These are phyloP conservation scores for Climacteris rufus DNA, from an alignment of 2,113 vertebrate species.

Conservation along the genomic window DNA sequence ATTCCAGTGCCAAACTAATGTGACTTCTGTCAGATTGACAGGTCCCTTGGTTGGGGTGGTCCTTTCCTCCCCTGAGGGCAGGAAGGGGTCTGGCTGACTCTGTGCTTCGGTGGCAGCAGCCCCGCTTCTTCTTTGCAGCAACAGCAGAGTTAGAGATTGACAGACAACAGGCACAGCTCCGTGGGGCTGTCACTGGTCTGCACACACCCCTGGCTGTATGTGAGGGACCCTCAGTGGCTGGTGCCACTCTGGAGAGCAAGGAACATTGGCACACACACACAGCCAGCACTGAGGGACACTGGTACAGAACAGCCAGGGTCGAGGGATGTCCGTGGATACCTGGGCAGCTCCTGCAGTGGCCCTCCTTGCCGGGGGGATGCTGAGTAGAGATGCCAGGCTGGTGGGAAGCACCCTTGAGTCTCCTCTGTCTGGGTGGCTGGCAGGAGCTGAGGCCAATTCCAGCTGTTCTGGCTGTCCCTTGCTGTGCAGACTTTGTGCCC, in stretches of 20 bases:
- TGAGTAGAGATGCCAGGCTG: accelerated
- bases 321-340: too few species aligned
- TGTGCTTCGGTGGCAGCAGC: not conserved
- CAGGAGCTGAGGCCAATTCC: too few species aligned
- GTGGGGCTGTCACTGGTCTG: not conserved
- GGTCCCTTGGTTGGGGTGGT: accelerated
- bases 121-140: accelerated
- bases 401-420: accelerated
- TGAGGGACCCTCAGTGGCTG: accelerated
- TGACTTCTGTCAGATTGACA: not conserved
- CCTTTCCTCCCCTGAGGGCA: not conserved
- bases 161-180: accelerated
- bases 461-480: accelerated
- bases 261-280: not conserved
- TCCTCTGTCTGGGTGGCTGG: not conserved
- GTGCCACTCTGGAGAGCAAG: accelerated
- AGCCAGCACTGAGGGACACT: accelerated
- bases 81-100: accelerated
- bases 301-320: not conserved
- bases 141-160: accelerated
- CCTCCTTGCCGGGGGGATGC: accelerated
- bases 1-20: accelerated
- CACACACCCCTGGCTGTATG: accelerated
- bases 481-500: accelerated
- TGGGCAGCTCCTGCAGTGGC: not conserved